phyloP scores from a whole-genome alignment of 2,113 vertebrate genomes.

The Macrotus californicus region DNA sequence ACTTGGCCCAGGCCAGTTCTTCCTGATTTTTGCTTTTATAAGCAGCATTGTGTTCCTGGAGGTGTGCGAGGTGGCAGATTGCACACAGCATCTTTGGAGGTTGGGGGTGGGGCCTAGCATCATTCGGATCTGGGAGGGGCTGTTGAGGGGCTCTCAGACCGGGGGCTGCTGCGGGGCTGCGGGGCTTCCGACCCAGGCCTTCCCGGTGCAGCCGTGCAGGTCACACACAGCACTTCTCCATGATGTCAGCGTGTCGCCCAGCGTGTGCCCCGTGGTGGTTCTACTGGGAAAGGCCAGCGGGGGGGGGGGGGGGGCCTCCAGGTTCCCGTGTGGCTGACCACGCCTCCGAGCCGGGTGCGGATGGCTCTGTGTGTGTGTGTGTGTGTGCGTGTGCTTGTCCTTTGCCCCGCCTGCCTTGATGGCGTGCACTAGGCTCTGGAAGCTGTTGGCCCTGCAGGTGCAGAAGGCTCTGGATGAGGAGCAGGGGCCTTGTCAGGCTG shows the following conservation, averaged over 20 bases:
- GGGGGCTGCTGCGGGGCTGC: not conserved
- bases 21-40: not conserved
- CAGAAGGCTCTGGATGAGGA: not conserved
- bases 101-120: not conserved
- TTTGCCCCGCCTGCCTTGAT: not conserved
- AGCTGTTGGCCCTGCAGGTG: not conserved
- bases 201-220: fast-evolving
- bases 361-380: too few relatives aligned
- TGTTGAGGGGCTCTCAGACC: not conserved
- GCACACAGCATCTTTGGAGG: fast-evolving
- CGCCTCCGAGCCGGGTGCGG: not conserved
- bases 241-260: fast-evolving
- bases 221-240: not conserved
- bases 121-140: not conserved
- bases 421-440: not conserved
- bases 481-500: too few relatives aligned
- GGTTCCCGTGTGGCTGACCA: fast-evolving
- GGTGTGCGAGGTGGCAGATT: not conserved
- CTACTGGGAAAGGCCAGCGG: not conserved
- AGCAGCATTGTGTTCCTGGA: too few relatives aligned
- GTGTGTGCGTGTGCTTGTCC: too few relatives aligned
- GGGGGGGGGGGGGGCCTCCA: not conserved
- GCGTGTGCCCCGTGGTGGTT: fast-evolving
- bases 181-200: fast-evolving
- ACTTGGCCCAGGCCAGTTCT: too few relatives aligned